These are phyloP conservation scores for Chymomyza caudatula DNA, from an alignment of 2,888 invertebrate species.

Conservation along the genomic window DNA sequence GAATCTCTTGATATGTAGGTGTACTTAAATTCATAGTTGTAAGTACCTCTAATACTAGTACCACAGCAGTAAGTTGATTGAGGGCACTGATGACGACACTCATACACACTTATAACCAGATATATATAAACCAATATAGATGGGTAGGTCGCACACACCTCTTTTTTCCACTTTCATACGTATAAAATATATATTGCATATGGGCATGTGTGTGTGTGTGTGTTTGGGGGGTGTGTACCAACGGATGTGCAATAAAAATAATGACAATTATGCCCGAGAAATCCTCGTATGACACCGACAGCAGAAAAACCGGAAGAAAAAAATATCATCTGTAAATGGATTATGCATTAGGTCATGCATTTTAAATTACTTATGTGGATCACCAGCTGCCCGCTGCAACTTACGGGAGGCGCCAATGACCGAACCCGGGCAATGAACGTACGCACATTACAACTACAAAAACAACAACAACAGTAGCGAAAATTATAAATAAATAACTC, in stretches of 20 bases:
- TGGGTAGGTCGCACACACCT: conserved; percentile 47
- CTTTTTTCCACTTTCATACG: not conserved
- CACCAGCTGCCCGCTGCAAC: not conserved
- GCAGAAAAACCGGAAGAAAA: not conserved
- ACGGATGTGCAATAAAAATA: conserved; percentile 30
- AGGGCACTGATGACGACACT: conserved; percentile 26
- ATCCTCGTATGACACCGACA: not conserved
- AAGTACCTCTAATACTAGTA: too few species aligned
- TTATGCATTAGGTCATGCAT: conserved; percentile 55
- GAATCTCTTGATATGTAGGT: not conserved
- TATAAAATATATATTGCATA: not conserved
- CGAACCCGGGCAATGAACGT: conserved; percentile 42
- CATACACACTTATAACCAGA: too few species aligned
- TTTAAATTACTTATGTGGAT: conserved; percentile 19
- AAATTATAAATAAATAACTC: not conserved
- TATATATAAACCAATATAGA: conserved; percentile 23
- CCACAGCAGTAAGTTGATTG: conserved; percentile 39
- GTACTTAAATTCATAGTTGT: not conserved
- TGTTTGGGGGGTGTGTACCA: not conserved
- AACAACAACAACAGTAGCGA: conserved; percentile 10
- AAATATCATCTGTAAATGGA: conserved; percentile 18
- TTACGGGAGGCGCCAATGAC: conserved; percentile 35
- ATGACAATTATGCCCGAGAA: conserved; percentile 44
- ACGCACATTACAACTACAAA: conserved; percentile 21
- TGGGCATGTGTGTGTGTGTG: not conserved